Evolutionary conservation across 2,113 vertebrate genomes (phyloP).

Genomic region (Salvelinus sp.): DNA sequence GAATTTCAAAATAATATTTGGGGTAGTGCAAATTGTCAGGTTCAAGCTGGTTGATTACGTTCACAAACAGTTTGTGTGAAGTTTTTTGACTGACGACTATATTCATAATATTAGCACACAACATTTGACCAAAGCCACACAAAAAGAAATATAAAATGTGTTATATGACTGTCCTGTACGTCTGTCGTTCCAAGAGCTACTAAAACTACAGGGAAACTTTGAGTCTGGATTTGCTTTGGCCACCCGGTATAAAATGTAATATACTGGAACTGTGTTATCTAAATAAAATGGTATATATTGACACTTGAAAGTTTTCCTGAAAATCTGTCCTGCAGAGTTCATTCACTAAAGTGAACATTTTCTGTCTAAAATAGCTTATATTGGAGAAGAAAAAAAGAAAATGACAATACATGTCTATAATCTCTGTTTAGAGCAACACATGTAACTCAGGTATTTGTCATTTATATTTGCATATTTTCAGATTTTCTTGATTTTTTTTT

Average conservation of each 20-base stretch:
- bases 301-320: constrained; percentile 47
- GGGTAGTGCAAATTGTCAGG: constrained; percentile 73
- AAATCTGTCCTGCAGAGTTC: constrained; percentile 62
- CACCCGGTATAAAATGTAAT: constrained; percentile 61
- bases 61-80: constrained; percentile 73
- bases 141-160: constrained; percentile 36
- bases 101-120: constrained; percentile 70
- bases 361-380: constrained; percentile 66
- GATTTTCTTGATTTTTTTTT: constrained; percentile 39
- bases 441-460: constrained; percentile 41
- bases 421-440: constrained; percentile 2
- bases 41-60: constrained; percentile 76
- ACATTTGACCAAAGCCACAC: constrained; percentile 55
- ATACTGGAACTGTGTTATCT: constrained; percentile 38
- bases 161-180: constrained; percentile 49
- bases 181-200: constrained; percentile 43
- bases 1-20: constrained; percentile 81
- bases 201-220: constrained; percentile 29
- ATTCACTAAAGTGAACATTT: constrained; percentile 41
- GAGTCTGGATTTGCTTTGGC: constrained; percentile 66
- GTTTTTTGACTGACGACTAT: constrained; percentile 54
- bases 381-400: constrained; percentile 17
- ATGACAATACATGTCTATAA: background rate
- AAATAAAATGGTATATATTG: constrained; percentile 35
- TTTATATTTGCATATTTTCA: constrained; percentile 70